Evolutionary conservation across 2,113 vertebrate species (phyloP).

Genomic region (Equus quagga): DNA sequence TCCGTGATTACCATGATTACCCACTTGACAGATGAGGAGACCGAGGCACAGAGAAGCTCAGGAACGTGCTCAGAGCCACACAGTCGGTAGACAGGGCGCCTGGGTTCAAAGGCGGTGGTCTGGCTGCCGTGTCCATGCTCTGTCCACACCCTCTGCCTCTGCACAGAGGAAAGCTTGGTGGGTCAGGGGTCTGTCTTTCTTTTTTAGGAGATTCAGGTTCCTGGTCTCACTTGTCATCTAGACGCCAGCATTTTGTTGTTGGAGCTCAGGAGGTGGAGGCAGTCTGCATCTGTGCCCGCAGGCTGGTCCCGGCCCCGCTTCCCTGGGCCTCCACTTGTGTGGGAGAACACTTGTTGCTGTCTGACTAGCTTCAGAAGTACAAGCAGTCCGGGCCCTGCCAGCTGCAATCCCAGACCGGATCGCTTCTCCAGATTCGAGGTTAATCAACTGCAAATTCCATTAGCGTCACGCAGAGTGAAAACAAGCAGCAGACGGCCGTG

Average conservation of each 20-base stretch:
- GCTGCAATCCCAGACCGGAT: slow-evolving; percentile 87
- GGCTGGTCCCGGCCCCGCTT: neutral
- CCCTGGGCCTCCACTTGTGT: slow-evolving; percentile 48
- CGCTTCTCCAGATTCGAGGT: slow-evolving; percentile 89
- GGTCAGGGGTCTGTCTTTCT: neutral
- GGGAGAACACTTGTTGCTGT: slow-evolving; percentile 87
- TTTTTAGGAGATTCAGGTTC: neutral
- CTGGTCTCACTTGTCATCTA: neutral
- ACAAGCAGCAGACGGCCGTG: slow-evolving; percentile 87
- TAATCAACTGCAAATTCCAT: slow-evolving; percentile 92
- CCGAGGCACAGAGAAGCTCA: neutral
- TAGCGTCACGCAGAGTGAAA: slow-evolving; percentile 89
- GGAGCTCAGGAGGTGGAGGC: neutral
- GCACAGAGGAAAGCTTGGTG: neutral
- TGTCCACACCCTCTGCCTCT: neutral
- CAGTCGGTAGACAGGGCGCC: neutral
- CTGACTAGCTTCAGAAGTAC: slow-evolving; percentile 86
- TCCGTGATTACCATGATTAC: neutral
- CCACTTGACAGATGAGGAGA: neutral
- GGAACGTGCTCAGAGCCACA: neutral
- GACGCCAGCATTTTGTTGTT: neutral
- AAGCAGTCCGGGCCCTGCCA: slow-evolving; percentile 83
- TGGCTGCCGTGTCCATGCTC: neutral
- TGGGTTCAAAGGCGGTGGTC: neutral
- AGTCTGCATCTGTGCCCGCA: neutral